Conservation (phyloP, 2,797 vertebrate genomes). For the Manis javanica region DNA sequence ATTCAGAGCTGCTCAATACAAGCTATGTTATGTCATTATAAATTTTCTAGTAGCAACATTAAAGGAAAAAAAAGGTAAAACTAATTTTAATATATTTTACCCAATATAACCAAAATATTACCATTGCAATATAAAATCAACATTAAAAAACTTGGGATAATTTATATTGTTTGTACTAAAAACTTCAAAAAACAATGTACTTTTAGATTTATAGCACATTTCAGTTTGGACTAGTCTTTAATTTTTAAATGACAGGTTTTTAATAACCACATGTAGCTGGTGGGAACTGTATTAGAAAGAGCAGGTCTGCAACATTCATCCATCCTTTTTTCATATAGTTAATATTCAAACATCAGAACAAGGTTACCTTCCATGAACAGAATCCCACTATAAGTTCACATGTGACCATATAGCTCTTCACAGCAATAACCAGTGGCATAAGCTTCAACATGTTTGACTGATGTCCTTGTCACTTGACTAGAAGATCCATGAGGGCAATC, state of each 20-base stretch:
- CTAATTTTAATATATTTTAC: not conserved
- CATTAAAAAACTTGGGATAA: not conserved
- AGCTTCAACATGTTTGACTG: not conserved
- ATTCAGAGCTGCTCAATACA: not conserved
- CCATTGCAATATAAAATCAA: not conserved
- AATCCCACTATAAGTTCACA: not conserved
- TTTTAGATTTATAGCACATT: not conserved
- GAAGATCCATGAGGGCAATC: not conserved
- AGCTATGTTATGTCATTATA: not conserved
- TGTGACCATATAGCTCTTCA: not conserved
- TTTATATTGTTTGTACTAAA: not conserved
- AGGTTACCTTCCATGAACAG: not conserved
- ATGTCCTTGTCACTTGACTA: not conserved
- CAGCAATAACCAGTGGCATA: not conserved
- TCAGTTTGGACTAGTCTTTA: not conserved
- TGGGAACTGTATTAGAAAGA: not conserved
- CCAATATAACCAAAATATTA: not conserved
- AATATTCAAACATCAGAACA: conserved; percentile 7
- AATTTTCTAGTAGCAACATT: conserved; percentile 20
- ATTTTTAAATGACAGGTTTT: not conserved
- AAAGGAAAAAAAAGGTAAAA: conserved; percentile 34
- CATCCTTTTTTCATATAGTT: not conserved
- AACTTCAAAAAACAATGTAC: not conserved
- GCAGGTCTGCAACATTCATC: not conserved
- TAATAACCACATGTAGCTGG: not conserved